Percentiles rank a stretch among this genome's conserved stretches.
phyloP scores from a whole-genome alignment of 2,113 vertebrate genomes.

The Mola mola region DNA sequence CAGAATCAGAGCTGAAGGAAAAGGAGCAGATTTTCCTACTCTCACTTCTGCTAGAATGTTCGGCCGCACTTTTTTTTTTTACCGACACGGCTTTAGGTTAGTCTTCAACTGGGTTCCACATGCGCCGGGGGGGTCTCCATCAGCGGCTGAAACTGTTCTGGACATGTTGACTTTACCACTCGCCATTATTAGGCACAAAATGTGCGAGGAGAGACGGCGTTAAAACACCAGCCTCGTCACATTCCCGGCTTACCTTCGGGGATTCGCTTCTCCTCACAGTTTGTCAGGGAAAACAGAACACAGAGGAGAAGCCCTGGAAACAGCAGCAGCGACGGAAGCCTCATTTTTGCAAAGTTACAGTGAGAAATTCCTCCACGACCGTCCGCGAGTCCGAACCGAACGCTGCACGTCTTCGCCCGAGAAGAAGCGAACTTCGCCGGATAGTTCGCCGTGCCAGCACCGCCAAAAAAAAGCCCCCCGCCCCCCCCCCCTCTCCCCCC shows the following conservation, averaged over 20 bases:
- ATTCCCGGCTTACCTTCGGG: constrained; percentile 65
- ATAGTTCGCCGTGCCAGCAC: neutral
- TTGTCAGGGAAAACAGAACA: neutral
- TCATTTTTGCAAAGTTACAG: constrained; percentile 42
- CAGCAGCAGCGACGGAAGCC: neutral
- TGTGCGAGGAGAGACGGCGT: neutral
- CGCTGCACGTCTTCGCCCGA: neutral
- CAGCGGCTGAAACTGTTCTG: too few relatives aligned
- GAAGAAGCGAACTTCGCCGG: neutral
- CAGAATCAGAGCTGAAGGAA: too few relatives aligned
- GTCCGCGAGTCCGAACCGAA: too few relatives aligned
- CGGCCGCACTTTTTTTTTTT: too few relatives aligned
- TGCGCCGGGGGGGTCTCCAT: too few relatives aligned
- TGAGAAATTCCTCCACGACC: neutral
- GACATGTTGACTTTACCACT: neutral
- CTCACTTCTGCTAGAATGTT: too few relatives aligned
- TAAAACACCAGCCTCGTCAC: neutral
- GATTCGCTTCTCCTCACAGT: constrained; percentile 48
- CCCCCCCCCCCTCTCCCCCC: neutral
- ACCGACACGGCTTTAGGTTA: neutral
- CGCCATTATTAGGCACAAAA: neutral
- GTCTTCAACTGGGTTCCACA: too few relatives aligned
- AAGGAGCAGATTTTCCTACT: too few relatives aligned
- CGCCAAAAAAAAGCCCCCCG: neutral
- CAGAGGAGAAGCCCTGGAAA: constrained; percentile 12